phyloP scores from a whole-genome alignment of 2,113 vertebrate species.

The Nothocercus julius region DNA sequence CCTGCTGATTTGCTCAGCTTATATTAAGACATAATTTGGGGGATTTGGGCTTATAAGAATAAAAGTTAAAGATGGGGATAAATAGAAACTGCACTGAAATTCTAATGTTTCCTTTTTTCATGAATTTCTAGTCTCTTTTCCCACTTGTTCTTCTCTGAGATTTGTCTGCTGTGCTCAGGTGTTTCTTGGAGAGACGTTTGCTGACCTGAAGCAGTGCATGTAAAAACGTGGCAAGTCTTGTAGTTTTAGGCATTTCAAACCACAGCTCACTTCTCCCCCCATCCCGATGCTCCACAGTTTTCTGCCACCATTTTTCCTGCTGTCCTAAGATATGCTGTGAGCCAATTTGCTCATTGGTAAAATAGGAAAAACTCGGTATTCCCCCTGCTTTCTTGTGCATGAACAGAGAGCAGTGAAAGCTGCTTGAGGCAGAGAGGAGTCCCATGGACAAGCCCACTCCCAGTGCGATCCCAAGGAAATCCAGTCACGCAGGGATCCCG shows the following conservation, averaged over 20 bases:
- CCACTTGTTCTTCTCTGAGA: neutral
- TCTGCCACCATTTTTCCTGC: neutral
- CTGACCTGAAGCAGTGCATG: neutral
- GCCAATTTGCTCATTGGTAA: neutral
- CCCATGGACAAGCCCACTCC: neutral
- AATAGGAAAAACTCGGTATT: neutral
- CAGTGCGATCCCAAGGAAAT: neutral
- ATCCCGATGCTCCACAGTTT: neutral
- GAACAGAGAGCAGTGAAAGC: neutral
- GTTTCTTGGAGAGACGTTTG: neutral
- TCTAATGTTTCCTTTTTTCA: neutral
- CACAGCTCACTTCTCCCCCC: neutral
- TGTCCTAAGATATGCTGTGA: neutral
- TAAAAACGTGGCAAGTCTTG: neutral
- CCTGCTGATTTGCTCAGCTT: neutral
- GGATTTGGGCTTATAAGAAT: neutral
- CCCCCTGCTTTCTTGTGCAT: neutral
- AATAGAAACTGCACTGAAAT: neutral
- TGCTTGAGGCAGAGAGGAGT: neutral
- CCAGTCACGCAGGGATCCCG: neutral
- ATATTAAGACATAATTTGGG: neutral
- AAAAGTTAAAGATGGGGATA: neutral
- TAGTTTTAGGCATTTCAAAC: neutral
- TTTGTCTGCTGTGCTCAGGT: neutral
- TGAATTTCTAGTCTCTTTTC: neutral